phyloP scores from a whole-genome alignment of 1,140 invertebrate species.

The Saccostrea glomerata region DNA sequence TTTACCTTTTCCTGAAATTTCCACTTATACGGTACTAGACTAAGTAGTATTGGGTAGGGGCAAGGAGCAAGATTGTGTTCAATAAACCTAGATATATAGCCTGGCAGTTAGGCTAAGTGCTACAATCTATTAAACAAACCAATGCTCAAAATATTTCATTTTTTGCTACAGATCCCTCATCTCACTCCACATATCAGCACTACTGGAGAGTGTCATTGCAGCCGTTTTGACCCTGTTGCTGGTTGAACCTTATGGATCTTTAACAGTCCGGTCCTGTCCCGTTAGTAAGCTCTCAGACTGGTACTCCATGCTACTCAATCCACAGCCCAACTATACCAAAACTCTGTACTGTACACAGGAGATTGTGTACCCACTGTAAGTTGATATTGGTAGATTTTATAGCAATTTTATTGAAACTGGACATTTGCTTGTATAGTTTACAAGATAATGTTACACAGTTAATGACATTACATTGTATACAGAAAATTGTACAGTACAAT shows the following conservation, averaged over 20 bases:
- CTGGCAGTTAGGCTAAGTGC: too few species aligned
- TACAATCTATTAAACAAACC: too few species aligned
- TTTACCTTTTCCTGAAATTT: too few species aligned
- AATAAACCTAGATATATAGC: too few species aligned
- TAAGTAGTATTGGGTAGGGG: too few species aligned
- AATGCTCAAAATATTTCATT: neutral
- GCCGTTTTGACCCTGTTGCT: slow-evolving; percentile 87
- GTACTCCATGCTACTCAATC: slow-evolving; percentile 97
- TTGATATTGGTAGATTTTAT: slow-evolving; percentile 57
- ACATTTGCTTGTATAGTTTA: too few species aligned
- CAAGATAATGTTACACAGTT: too few species aligned
- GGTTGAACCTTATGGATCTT: slow-evolving; percentile 86
- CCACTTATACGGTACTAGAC: too few species aligned
- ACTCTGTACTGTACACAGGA: slow-evolving; percentile 96
- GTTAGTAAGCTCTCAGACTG: slow-evolving; percentile 91
- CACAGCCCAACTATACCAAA: slow-evolving; percentile 92
- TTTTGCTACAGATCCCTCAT: slow-evolving; percentile 78
- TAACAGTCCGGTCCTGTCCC: slow-evolving; percentile 86
- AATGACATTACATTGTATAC: too few species aligned
- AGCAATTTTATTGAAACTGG: too few species aligned
- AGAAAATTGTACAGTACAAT: too few species aligned
- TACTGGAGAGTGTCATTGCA: slow-evolving; percentile 88
- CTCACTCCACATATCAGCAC: slow-evolving; percentile 86
- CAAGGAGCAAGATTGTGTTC: too few species aligned
- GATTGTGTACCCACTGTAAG: slow-evolving; percentile 96